Conservation (phyloP, 2,888 invertebrate species). For the Machimus rusticus region DNA sequence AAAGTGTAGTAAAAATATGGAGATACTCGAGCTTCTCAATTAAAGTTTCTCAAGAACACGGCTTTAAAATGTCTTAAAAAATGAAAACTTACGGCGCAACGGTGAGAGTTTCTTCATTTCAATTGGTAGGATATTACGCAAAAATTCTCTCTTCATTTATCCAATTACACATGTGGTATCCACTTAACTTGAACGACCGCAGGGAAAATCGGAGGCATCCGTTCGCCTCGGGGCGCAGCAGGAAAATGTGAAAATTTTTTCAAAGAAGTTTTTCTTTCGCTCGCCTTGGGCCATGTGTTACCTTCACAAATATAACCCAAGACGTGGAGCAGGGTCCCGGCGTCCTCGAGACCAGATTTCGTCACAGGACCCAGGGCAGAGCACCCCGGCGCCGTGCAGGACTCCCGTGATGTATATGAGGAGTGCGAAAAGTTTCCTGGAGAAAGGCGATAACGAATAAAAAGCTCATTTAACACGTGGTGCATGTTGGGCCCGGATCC, state of each 20-base stretch:
- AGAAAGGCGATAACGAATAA: constrained; percentile 37
- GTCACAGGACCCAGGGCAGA: neutral
- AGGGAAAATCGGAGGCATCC: neutral
- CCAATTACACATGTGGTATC: constrained; percentile 36
- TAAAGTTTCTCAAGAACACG: neutral
- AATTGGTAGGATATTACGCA: neutral
- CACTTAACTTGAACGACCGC: constrained; percentile 3
- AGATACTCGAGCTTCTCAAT: neutral
- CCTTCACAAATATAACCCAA: neutral
- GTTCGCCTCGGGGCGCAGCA: neutral
- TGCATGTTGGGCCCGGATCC: constrained; percentile 5
- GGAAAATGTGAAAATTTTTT: neutral
- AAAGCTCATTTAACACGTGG: constrained; percentile 43
- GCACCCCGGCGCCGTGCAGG: neutral
- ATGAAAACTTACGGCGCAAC: neutral
- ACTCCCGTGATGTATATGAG: constrained; percentile 21
- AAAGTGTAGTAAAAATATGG: neutral
- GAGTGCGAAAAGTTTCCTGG: constrained; percentile 28
- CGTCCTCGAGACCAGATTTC: constrained; percentile 15
- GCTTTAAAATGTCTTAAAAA: neutral
- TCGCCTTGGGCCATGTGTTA: constrained; percentile 16
- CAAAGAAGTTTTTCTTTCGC: neutral
- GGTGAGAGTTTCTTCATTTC: neutral
- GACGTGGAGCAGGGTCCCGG: constrained; percentile 1
- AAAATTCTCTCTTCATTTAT: constrained; percentile 30